Percentiles rank a stretch among this genome's conserved stretches.
Evolutionary conservation across 2,797 vertebrate genomes (phyloP).

Genomic region (Luscinia luscinia): DNA sequence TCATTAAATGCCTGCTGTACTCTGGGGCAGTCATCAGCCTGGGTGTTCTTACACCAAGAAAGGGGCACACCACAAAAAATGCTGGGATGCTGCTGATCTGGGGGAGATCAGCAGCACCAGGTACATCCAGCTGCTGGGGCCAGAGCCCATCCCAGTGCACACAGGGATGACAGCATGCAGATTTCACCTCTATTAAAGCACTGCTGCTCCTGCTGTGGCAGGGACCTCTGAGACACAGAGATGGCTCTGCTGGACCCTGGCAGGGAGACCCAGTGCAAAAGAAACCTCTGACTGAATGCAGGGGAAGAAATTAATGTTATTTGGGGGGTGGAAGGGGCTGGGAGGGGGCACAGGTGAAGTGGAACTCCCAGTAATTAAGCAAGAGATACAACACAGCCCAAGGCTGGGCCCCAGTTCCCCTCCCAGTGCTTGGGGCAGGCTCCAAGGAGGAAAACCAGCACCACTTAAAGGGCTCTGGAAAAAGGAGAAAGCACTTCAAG

Average conservation of each 20-base stretch:
- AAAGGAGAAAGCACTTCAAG: background rate
- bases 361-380: background rate
- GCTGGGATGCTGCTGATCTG: background rate
- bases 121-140: background rate
- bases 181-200: background rate
- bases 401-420: background rate
- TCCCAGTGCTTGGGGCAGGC: background rate
- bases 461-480: background rate
- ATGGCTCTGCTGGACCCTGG: background rate
- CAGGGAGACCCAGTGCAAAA: background rate
- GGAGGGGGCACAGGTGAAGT: background rate
- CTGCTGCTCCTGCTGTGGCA: background rate
- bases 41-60: background rate
- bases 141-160: rapidly evolving
- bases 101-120: background rate
- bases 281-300: background rate
- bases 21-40: background rate
- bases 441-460: background rate
- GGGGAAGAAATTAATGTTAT: background rate
- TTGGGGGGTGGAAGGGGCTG: background rate
- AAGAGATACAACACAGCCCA: rapidly evolving
- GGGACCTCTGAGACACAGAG: background rate
- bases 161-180: rapidly evolving
- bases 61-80: background rate
- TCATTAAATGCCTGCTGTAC: background rate